phyloP scores from a whole-genome alignment of 2,888 invertebrate species.

The Syrphus vitripennis region DNA sequence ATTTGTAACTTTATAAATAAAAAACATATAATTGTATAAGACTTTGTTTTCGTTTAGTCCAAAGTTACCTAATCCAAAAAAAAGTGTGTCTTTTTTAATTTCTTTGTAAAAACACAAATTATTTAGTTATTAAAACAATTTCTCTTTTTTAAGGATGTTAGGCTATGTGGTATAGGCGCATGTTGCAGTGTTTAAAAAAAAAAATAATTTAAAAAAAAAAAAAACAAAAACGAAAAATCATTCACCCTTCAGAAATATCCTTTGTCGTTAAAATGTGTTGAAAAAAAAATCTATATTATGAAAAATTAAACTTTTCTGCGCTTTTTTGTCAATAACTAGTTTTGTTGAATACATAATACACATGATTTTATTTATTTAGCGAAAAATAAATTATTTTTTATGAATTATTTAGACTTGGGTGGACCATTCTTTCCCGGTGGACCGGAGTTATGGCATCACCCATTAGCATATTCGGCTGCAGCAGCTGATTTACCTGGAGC shows the following conservation, averaged over 20 bases:
- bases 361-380: not conserved
- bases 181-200: slow-evolving; percentile 60
- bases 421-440: slow-evolving; percentile 97
- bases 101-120: slow-evolving; percentile 10
- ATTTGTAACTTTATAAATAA: slow-evolving; percentile 17
- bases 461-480: slow-evolving; percentile 89
- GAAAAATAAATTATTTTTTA: not conserved
- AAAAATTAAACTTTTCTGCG: slow-evolving; percentile 29
- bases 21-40: slow-evolving; percentile 30
- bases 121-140: slow-evolving; percentile 8
- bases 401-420: slow-evolving; percentile 91
- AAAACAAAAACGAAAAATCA: slow-evolving; percentile 26
- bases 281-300: not conserved
- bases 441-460: slow-evolving; percentile 97
- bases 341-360: not conserved
- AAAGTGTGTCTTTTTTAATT: slow-evolving; percentile 44
- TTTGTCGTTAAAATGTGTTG: slow-evolving; percentile 45
- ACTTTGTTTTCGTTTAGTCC: slow-evolving; percentile 1
- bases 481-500: slow-evolving; percentile 92
- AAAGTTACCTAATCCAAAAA: slow-evolving; percentile 14
- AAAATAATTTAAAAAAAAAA: not conserved
- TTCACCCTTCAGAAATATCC: slow-evolving; percentile 51
- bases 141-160: slow-evolving; percentile 42
- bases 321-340: slow-evolving; percentile 64
- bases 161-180: slow-evolving; percentile 71